These are phyloP conservation scores for Chamaea fasciata DNA, from an alignment of 2,113 vertebrate genomes.

Conservation along the genomic window DNA sequence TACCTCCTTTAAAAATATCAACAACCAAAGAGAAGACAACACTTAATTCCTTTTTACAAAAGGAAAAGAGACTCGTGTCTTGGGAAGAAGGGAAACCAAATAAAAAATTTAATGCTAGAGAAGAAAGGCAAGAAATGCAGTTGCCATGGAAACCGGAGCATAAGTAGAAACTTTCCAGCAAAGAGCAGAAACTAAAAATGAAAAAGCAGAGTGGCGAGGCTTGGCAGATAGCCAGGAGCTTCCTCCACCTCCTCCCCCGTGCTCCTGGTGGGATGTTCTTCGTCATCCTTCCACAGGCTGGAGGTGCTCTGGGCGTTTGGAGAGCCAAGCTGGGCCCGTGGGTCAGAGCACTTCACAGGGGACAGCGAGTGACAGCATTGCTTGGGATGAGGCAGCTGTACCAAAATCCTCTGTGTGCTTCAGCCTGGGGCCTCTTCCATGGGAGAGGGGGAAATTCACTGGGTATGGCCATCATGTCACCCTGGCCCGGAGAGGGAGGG, in stretches of 20 bases:
- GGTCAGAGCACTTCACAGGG: background rate
- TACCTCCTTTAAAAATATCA: slow-evolving; percentile 1
- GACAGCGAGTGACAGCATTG: accelerated
- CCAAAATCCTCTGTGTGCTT: background rate
- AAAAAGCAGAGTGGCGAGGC: slow-evolving; percentile 13
- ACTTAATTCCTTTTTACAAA: background rate
- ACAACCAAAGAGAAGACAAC: background rate
- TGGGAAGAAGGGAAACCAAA: slow-evolving; percentile 60
- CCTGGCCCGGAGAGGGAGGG: background rate
- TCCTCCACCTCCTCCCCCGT: background rate
- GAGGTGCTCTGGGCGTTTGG: background rate
- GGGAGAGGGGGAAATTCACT: background rate
- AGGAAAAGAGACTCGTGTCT: slow-evolving; percentile 19
- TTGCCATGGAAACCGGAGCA: slow-evolving; percentile 68
- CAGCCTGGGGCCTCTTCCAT: background rate
- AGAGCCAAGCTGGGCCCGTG: background rate
- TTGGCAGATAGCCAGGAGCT: slow-evolving; percentile 44
- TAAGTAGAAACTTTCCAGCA: slow-evolving; percentile 70
- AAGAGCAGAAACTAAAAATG: slow-evolving; percentile 57
- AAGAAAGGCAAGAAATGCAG: slow-evolving; percentile 64
- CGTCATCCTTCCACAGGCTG: background rate
- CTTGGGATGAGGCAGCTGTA: background rate
- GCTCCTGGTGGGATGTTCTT: background rate
- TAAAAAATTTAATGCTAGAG: slow-evolving; percentile 45
- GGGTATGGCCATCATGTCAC: background rate